Base-by-base conservation (phyloP, 2,888 invertebrate genomes). In the Mesorhabditis spiculigera region DNA sequence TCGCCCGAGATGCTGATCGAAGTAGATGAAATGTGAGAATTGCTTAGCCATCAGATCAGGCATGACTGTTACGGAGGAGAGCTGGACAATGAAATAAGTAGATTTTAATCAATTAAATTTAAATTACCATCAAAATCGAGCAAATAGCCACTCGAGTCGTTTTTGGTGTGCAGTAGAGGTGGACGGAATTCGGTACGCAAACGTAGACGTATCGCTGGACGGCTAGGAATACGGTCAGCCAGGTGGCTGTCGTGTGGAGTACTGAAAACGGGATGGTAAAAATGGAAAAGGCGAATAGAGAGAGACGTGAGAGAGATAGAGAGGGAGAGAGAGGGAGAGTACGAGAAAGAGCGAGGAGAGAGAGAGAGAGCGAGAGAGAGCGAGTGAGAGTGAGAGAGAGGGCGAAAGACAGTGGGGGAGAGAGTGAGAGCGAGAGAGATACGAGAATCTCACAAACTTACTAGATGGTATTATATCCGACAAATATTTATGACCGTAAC, bases 201-300 rank as follows among this genome's bases (percentile, higher is more conserved):
- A 95, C 94, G 88, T 93, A 95, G 82, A 95, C 93, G 88, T 95
- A 95, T 73, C 95, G 89, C 87, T 95, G 95, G 42, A 93, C 91
- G 0, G 94, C 94, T 73, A 95, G 88, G 0, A 93, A 92, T 76
- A 95, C 88, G 0, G 94, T 95, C 81, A 95, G 88, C 94, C 94
- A 95, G 75, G 94, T 93, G 80, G 93, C 93, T 3, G 93, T 93
- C 4, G 94, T 94, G 88, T 94, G 94, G 87, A 94, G 94, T 88
- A 93, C 90, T 42, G 92, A 92, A 43, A 93, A 93, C 78, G 93
- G 67, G 8, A 85, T 77, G 63, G 86, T 83, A 28, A 92, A 92
- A 28, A 28, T 28, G 28, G 28, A 28, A 28, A 28, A 28, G 28
- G 28, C 1, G 28, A 28, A 28, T 1, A 28, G 28, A 3, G 28